These are phyloP conservation scores for Chrysemys picta DNA, from an alignment of 2,113 vertebrate genomes.

Conservation along the genomic window DNA sequence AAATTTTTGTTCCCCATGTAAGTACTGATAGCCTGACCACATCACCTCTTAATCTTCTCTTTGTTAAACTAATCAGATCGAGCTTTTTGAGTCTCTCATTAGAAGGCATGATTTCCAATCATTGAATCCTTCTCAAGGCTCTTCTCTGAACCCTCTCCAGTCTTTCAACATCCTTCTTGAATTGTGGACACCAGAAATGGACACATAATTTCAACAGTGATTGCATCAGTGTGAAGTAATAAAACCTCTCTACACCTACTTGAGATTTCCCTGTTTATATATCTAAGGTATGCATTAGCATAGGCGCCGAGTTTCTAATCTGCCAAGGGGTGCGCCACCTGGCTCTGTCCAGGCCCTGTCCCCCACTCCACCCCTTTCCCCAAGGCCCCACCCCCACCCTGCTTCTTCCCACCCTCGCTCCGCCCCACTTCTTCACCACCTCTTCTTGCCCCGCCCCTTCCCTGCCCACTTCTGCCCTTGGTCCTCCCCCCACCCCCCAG, in stretches of 20 bases:
- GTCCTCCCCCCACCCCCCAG: no score
- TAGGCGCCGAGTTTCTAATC: no score
- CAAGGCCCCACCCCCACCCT: no score
- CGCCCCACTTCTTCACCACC: no score
- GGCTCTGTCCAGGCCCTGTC: no score
- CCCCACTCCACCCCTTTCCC: no score
- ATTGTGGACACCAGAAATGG: background rate
- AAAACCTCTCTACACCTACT: background rate
- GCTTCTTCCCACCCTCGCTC: no score
- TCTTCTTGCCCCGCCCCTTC: no score
- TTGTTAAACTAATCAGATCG: background rate
- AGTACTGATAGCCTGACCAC: background rate
- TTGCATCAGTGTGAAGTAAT: background rate
- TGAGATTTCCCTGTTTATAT: background rate
- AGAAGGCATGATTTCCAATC: background rate
- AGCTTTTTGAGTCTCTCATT: background rate
- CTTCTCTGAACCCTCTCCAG: background rate
- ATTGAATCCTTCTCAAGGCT: background rate
- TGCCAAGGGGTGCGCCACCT: no score
- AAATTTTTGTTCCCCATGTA: background rate
- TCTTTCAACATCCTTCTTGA: background rate
- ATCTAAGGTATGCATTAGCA: background rate
- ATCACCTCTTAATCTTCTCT: background rate
- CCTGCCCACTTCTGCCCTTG: no score
- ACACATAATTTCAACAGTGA: background rate